A percentile compares a stretch with the other conserved stretches of the same genome.
Conservation (phyloP, 2,113 vertebrate species). For the Numenius arquata region DNA sequence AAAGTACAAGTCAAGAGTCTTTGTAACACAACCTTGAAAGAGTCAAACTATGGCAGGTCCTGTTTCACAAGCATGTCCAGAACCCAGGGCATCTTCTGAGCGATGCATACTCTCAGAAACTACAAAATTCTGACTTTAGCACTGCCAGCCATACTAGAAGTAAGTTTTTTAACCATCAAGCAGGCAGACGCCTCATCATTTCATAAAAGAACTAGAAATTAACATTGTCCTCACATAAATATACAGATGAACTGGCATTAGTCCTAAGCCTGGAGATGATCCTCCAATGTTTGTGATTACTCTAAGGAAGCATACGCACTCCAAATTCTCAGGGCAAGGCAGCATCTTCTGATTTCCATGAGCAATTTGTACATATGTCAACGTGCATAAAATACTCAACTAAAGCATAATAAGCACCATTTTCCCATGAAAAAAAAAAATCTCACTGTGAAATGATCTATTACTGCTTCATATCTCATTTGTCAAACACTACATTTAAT, state of each 20-base stretch:
- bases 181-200: not conserved
- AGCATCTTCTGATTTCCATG: not conserved
- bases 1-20: not conserved
- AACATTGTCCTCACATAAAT: not conserved
- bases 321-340: not conserved
- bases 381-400: not conserved
- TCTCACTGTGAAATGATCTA: not conserved
- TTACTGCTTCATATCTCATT: conserved; percentile 20
- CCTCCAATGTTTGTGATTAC: not conserved
- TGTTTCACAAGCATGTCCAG: not conserved
- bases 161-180: not conserved
- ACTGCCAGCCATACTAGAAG: not conserved
- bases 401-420: not conserved
- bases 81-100: not conserved
- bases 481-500: conserved; percentile 28
- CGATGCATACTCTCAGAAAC: not conserved
- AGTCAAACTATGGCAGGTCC: not conserved
- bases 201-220: not conserved
- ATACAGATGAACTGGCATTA: not conserved
- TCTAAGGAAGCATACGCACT: not conserved
- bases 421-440: not conserved
- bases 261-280: not conserved
- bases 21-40: not conserved
- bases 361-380: not conserved
- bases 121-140: not conserved